Conservation (phyloP, 2,888 invertebrate genomes). For the Drosophila nigricruria region DNA sequence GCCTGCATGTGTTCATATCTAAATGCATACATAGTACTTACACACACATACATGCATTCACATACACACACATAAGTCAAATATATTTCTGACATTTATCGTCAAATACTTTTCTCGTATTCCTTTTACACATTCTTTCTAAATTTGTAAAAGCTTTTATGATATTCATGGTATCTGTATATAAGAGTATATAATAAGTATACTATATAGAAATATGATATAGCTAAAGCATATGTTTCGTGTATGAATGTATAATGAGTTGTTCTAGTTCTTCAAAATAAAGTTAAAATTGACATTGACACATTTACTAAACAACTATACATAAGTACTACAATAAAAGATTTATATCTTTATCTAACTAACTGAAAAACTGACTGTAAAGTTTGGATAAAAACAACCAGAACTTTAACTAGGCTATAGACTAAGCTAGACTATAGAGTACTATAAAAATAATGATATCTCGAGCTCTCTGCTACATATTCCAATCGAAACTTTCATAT, state of each 20-base stretch:
- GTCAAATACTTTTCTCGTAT: not conserved
- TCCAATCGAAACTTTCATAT: no score
- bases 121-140: not conserved
- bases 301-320: no score
- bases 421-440: not conserved
- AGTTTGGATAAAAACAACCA: no score
- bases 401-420: not conserved
- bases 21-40: not conserved
- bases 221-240: no score
- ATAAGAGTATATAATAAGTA: not conserved
- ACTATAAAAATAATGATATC: not conserved
- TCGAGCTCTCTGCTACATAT: no score
- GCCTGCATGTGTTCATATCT: not conserved
- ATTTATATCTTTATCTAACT: no score
- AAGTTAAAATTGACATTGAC: no score
- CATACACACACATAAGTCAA: not conserved
- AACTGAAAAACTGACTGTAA: no score
- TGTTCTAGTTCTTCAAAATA: not conserved
- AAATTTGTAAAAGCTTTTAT: not conserved
- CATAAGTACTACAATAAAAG: no score
- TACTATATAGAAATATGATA: constrained; percentile 1
- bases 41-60: not conserved
- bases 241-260: not conserved
- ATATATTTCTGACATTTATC: constrained; percentile 2
- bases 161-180: not conserved